Base-by-base conservation (phyloP, 2,888 invertebrate species). In the Tenthredo notha region DNA sequence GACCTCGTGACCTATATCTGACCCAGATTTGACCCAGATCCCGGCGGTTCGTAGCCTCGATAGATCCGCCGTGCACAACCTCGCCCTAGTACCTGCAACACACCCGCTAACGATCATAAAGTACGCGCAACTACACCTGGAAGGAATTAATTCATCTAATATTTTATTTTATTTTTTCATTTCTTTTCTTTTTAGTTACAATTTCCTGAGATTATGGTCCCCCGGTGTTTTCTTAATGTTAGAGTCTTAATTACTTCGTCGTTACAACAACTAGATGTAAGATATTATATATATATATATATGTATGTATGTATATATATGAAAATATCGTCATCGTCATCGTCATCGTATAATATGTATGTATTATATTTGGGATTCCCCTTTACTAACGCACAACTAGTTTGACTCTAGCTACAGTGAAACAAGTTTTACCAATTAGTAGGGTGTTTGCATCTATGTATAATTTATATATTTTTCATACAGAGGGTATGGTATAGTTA, bases 1-100 rank as follows among this genome's bases (percentile, higher is more conserved):
- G 91, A 91, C 91, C 89, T 85, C 90, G 87, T 91, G 89, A 89
- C 90, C 91, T 33, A 83, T 65, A 83, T 83, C 43, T 83, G 80
- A 80, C 80, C 82, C 82, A 82, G 82, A 82, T 82, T 21, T 70
- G 72, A 74, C 72, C 72, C 72, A 74, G 72, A 74, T 74, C 85
- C 84, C 86, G 47, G 70, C 86, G 88, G 88, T 87, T 85, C 87
- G 85, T 87, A 87, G 87, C 88, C 86, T 87, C 87, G 87, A 88
- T 88, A 87, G 86, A 89, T 89, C 78, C 84, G 77, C 78, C 21
- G 40, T 84, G 50, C 65, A 40, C 75, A 61, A 75, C 74, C 75
- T 75, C 74, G 43, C 58, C 29, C 58, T 21, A 70, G 47, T n/a
- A 67, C 29, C 67, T 67, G 43, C 47, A 37, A 0, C 29, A 74